Percentiles rank a stretch among this genome's conserved stretches.
phyloP scores from a whole-genome alignment of 2,113 vertebrate species.

The Chaetura pelagica region DNA sequence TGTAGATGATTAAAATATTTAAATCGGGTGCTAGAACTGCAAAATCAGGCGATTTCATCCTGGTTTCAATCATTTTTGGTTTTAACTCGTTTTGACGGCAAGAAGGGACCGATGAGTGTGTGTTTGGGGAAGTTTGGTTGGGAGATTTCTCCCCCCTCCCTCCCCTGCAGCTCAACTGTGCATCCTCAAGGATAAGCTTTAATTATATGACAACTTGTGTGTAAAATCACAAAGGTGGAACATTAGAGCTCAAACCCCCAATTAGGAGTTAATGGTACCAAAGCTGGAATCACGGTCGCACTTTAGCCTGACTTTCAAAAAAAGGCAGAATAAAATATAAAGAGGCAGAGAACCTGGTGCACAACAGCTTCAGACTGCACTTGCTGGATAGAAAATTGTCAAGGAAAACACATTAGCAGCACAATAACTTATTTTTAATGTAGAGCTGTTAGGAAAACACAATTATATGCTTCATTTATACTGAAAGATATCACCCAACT shows the following conservation, averaged over 20 bases:
- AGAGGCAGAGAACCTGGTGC: not conserved
- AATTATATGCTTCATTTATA: conserved; percentile 70
- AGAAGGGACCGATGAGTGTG: not conserved
- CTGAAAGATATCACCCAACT: conserved; percentile 51
- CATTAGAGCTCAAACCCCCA: not conserved
- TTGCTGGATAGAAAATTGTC: conserved; percentile 40
- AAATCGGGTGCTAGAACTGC: not conserved
- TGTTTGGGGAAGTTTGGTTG: not conserved
- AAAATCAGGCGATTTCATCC: not conserved
- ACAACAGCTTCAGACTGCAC: not conserved
- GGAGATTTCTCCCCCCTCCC: not conserved
- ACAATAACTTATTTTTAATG: conserved; percentile 66
- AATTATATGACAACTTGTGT: not conserved
- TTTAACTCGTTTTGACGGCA: not conserved
- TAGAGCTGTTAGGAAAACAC: conserved; percentile 63
- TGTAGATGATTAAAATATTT: not conserved
- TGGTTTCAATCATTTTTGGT: not conserved
- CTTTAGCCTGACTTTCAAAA: not conserved
- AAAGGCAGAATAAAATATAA: not conserved
- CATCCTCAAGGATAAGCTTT: not conserved
- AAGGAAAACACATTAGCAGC: conserved; percentile 49
- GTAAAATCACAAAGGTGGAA: conserved; percentile 16
- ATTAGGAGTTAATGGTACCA: conserved; percentile 8
- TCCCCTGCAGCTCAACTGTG: not conserved
- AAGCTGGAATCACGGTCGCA: not conserved